Percentiles rank a stretch among this genome's conserved stretches.
These are phyloP conservation scores for Eriosoma lanigerum DNA, from an alignment of 1,140 invertebrate genomes.

Conservation along the genomic window DNA sequence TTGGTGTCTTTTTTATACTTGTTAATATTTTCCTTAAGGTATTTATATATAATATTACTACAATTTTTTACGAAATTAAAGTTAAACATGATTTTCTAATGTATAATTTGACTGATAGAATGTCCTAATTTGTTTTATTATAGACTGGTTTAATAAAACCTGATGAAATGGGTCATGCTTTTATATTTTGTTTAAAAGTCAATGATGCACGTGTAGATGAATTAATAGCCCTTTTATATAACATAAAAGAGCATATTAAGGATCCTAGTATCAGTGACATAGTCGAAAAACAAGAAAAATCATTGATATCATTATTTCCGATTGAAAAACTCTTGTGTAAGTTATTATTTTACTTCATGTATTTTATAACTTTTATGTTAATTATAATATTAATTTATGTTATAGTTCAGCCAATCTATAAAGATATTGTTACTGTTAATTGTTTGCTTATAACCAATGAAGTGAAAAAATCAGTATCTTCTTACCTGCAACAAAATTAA, in stretches of 20 bases:
- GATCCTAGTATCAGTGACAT: slow-evolving; percentile 33
- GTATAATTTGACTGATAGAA: too few species aligned
- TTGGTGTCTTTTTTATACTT: slow-evolving; percentile 23
- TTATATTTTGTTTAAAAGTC: slow-evolving; percentile 39
- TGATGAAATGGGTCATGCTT: slow-evolving; percentile 43
- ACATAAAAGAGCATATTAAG: slow-evolving; percentile 32
- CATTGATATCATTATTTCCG: slow-evolving; percentile 35
- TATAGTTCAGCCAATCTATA: slow-evolving; percentile 46
- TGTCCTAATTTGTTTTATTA: neutral
- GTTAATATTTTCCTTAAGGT: slow-evolving; percentile 42
- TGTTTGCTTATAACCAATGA: slow-evolving; percentile 41
- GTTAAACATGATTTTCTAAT: neutral
- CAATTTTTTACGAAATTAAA: too few species aligned
- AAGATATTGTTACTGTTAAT: slow-evolving; percentile 42
- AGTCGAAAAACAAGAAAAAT: slow-evolving; percentile 40
- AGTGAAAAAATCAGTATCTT: slow-evolving; percentile 38
- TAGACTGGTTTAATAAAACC: slow-evolving; percentile 41
- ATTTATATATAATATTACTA: neutral
- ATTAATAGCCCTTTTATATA: slow-evolving; percentile 9
- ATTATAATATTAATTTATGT: neutral
- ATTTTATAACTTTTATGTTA: neutral
- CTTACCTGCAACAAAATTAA: slow-evolving; percentile 19
- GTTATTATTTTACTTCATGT: neutral
- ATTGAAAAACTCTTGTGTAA: slow-evolving; percentile 38
- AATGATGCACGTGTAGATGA: neutral